Evolutionary conservation across 2,113 vertebrate genomes (phyloP).

Genomic region (Silurus glanis): DNA sequence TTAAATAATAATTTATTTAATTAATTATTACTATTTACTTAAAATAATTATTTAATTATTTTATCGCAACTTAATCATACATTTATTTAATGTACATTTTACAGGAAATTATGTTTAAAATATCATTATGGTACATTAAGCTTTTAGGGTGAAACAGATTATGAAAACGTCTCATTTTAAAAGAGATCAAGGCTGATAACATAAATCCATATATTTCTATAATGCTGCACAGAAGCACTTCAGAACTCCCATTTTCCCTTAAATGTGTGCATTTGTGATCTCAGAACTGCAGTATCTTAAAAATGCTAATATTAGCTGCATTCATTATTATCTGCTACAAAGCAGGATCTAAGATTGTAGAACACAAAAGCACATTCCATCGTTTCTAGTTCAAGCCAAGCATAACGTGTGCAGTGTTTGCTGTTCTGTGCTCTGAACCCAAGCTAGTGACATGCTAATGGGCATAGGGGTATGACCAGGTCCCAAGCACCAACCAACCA

Average conservation of each 20-base stretch:
- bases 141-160: not conserved
- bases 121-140: not conserved
- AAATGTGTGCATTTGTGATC: not conserved
- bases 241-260: not conserved
- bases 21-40: too few species aligned
- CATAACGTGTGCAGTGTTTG: not conserved
- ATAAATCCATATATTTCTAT: not conserved
- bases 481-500: slow-evolving; percentile 8
- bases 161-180: not conserved
- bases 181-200: not conserved
- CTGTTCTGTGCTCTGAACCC: slow-evolving; percentile 6
- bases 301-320: not conserved
- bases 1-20: too few species aligned
- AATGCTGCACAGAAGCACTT: not conserved
- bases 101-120: too few species aligned
- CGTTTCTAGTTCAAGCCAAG: not conserved
- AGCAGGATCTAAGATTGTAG: not conserved
- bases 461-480: slow-evolving; percentile 15
- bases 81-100: too few species aligned
- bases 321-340: not conserved
- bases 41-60: too few species aligned
- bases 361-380: slow-evolving; percentile 14
- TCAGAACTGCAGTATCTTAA: too few species aligned
- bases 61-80: too few species aligned
- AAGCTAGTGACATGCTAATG: slow-evolving; percentile 19